A percentile compares a stretch with the other conserved stretches of the same genome.
Evolutionary conservation across 1,140 invertebrate genomes (phyloP).

Genomic region (Drosophila fuyamai): DNA sequence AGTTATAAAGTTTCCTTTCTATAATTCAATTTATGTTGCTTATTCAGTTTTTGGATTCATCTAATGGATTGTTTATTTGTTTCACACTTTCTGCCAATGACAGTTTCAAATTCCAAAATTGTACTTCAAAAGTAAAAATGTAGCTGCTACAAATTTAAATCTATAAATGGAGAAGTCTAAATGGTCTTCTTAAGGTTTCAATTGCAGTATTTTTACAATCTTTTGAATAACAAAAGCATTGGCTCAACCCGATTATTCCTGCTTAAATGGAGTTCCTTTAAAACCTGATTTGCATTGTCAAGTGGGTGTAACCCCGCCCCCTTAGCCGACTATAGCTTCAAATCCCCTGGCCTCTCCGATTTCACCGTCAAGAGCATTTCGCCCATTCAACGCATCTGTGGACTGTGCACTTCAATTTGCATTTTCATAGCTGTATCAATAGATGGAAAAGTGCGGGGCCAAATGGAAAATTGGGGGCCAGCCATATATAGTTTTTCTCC

Average conservation of each 20-base stretch:
- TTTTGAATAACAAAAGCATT: neutral
- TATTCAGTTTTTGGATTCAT: neutral
- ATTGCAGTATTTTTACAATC: no score
- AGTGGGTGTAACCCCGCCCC: neutral
- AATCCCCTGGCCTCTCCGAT: slow-evolving; percentile 11
- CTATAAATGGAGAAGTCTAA: no score
- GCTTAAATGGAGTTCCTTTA: slow-evolving; percentile 4
- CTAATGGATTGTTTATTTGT: neutral
- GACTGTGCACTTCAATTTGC: slow-evolving; percentile 56
- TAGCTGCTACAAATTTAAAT: no score
- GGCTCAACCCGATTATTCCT: slow-evolving; percentile 5
- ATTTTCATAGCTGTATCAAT: slow-evolving; percentile 50
- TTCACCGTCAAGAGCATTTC: slow-evolving; percentile 19
- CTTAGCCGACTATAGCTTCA: slow-evolving; percentile 6
- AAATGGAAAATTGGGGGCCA: slow-evolving; percentile 3
- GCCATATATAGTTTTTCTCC: neutral
- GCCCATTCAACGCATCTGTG: slow-evolving; percentile 29
- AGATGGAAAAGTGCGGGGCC: slow-evolving; percentile 3
- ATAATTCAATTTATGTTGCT: neutral
- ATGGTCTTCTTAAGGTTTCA: no score
- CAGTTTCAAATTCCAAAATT: no score
- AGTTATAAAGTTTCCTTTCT: neutral
- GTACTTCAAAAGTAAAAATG: no score
- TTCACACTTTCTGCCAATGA: neutral
- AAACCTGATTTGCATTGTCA: slow-evolving; percentile 21